These are phyloP conservation scores for Hedya salicella DNA, from an alignment of 2,888 invertebrate species.

Conservation along the genomic window DNA sequence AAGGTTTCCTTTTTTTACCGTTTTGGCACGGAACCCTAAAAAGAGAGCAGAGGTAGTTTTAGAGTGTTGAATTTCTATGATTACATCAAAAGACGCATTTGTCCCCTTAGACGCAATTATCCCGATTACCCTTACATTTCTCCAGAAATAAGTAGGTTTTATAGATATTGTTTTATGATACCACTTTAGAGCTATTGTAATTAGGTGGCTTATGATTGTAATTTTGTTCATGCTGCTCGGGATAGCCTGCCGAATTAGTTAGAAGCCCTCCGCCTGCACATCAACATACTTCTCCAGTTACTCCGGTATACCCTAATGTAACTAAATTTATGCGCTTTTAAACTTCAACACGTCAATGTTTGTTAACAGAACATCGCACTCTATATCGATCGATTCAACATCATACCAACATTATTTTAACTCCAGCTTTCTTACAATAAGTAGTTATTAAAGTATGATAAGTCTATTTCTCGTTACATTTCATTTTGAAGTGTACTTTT, in stretches of 20 bases:
- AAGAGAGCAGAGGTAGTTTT: no score
- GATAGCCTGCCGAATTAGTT: constrained; percentile 86
- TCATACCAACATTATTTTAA: not conserved
- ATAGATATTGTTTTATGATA: constrained; percentile 26
- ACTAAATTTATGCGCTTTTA: constrained; percentile 52
- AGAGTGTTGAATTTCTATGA: no score
- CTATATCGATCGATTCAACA: not conserved
- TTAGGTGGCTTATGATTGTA: constrained; percentile 47
- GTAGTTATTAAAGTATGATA: not conserved
- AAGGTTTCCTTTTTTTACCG: no score
- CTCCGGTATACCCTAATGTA: constrained; percentile 86
- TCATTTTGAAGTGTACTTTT: no score
- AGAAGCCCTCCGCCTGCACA: constrained; percentile 94
- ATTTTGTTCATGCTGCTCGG: constrained; percentile 76
- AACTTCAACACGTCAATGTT: constrained; percentile 21
- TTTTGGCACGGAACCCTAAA: no score
- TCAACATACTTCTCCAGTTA: constrained; percentile 90
- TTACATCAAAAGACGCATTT: no score
- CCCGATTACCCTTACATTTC: not conserved
- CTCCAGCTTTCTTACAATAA: not conserved
- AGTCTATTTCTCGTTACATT: no score
- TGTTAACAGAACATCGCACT: not conserved
- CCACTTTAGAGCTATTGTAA: constrained; percentile 26
- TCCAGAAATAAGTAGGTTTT: constrained; percentile 34
- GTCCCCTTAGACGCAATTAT: no score